Conservation (phyloP, 1,140 invertebrate genomes). For the Magallana gigas region DNA sequence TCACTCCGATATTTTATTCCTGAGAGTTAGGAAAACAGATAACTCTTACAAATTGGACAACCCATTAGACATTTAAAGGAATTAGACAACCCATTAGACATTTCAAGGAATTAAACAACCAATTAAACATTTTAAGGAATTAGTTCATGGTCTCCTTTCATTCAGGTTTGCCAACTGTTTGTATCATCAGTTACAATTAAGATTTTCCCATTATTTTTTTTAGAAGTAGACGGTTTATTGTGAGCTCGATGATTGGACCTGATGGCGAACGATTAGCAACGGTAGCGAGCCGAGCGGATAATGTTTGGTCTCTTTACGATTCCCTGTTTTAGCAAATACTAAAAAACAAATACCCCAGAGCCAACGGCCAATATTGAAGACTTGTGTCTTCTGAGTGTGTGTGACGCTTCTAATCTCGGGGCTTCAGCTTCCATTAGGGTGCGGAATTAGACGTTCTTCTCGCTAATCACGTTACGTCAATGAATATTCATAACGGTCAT, state of each 20-base stretch:
- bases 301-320: not conserved
- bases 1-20: no score
- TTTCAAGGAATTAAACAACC: no score
- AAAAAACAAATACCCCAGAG: not conserved
- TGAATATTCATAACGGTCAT: not conserved
- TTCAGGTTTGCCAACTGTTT: no score
- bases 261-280: not conserved
- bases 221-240: not conserved
- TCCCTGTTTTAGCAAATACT: not conserved
- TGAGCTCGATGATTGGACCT: not conserved
- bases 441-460: not conserved
- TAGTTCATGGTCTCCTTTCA: no score
- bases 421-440: not conserved
- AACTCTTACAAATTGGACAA: no score
- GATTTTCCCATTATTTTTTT: not conserved
- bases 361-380: conserved; percentile 4
- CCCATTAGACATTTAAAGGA: no score
- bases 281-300: not conserved
- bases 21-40: no score
- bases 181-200: no score
- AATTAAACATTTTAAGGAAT: no score
- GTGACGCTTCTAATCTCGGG: not conserved
- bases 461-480: not conserved
- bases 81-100: no score
- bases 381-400: not conserved